Base-by-base conservation (phyloP, 37 sponge, comb jelly and placozoan genomes). In the Oscarella lobularis region DNA sequence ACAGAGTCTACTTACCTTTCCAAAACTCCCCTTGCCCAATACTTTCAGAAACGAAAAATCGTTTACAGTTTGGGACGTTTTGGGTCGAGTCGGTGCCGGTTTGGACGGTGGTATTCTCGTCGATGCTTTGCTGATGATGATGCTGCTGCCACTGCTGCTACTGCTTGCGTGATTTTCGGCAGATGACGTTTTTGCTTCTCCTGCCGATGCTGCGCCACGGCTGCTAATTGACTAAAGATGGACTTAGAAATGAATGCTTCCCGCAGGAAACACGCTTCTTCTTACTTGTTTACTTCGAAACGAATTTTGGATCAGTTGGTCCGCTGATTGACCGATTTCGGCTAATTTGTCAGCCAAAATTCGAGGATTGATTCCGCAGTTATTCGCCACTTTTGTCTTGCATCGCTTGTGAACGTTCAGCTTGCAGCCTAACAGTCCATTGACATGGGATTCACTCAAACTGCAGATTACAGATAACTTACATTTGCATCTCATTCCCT, bases 401-500 rank as follows among this genome's bases (percentile, higher is more conserved):
- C 99, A 98, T 1, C 99, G 74, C 68, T 88, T 86, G 85, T 98
- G 99, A 1, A 93, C 91, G 68, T 93, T 98, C 33, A 92, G 74
- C 40, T 89, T 88, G 83, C 99, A 98, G 14, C 82, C 98, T 20
- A 48, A 48, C 20, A 48, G 20, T n/a, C n/a, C n/a, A n/a, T n/a
- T n/a, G n/a, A n/a, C n/a, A n/a, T n/a, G n/a, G n/a, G n/a, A n/a
- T n/a, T n/a, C n/a, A n/a, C n/a, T n/a, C 20, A 48, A 48, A 48
- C 9, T 29, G 29, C 71, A 68, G 4, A 4, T 20, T 5, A 68
- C 6, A 4, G 5, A 5, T 68, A 14, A 72, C 83, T 72, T 54
- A 90, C 96, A 84, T 74, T 86, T 86, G 78, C 92, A 96, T 78
- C 91, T 88, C 66, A 90, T 78, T 20, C 96, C 96, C 60, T 95